Evolutionary conservation across 2,888 invertebrate genomes (phyloP).

Genomic region (Andrena dorsata): DNA sequence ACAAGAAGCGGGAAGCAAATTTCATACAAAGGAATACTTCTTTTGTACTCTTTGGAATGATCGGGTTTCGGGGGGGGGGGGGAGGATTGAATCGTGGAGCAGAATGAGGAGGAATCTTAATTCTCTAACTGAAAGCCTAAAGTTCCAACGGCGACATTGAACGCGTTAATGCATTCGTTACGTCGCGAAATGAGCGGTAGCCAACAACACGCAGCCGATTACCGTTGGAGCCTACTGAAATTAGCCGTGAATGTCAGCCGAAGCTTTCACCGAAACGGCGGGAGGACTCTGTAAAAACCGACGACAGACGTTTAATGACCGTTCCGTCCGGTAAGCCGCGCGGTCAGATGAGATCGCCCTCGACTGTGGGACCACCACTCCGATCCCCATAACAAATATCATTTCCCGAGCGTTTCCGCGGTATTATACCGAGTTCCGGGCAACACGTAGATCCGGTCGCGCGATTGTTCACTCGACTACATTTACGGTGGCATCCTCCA

Average conservation of each 20-base stretch:
- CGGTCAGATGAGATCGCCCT: slow-evolving; percentile 77
- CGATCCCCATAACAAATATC: slow-evolving; percentile 82
- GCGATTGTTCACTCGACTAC: slow-evolving; percentile 67
- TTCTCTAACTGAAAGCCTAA: no score
- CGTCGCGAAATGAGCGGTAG: no score
- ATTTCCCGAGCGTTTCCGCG: slow-evolving; percentile 82
- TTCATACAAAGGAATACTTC: neutral
- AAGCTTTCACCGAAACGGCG: slow-evolving; percentile 71
- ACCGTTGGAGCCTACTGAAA: neutral
- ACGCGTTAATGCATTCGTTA: no score
- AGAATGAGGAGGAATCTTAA: no score
- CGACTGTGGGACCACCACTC: slow-evolving; percentile 40
- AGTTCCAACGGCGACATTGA: no score
- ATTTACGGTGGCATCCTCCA: slow-evolving; percentile 58
- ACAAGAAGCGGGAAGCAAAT: neutral
- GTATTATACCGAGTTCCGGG: slow-evolving; percentile 83
- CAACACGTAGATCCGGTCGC: slow-evolving; percentile 71
- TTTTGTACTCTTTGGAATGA: no score
- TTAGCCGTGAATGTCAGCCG: slow-evolving; percentile 74
- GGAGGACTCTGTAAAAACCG: slow-evolving; percentile 9
- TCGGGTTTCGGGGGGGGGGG: no score
- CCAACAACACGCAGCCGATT: no score
- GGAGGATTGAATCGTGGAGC: no score
- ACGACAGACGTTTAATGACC: slow-evolving; percentile 67
- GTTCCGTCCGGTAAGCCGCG: slow-evolving; percentile 77